A percentile compares a stretch with the other conserved stretches of the same genome.
Evolutionary conservation across 2,888 invertebrate species (phyloP).

Genomic region (Apamea sordens): DNA sequence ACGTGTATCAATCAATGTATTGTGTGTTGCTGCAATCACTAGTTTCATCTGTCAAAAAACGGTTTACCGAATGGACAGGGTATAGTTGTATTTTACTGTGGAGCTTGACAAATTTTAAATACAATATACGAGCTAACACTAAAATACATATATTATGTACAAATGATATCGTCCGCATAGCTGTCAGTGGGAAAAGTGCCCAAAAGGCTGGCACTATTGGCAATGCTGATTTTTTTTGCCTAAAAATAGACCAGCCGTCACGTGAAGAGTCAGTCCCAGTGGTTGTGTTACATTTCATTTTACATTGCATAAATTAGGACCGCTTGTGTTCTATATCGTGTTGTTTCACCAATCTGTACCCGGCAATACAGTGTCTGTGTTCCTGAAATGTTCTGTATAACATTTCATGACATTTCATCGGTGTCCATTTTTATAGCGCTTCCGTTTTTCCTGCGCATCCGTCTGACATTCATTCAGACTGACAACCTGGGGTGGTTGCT

Average conservation of each 20-base stretch:
- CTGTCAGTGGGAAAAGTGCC: neutral
- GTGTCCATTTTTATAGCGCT: neutral
- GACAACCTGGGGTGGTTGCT: too few relatives aligned
- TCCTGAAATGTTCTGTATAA: neutral
- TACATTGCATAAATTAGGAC: neutral
- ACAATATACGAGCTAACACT: too few relatives aligned
- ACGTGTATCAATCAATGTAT: too few relatives aligned
- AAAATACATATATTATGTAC: too few relatives aligned
- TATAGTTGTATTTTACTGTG: too few relatives aligned
- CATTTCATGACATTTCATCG: neutral
- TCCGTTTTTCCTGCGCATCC: too few relatives aligned
- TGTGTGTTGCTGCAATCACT: too few relatives aligned
- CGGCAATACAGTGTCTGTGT: neutral
- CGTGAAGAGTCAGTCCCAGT: neutral
- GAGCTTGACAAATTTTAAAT: too few relatives aligned
- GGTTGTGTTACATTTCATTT: neutral
- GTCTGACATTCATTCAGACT: too few relatives aligned
- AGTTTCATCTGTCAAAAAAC: too few relatives aligned
- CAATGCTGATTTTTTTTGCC: neutral
- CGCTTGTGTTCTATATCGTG: neutral
- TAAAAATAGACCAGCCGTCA: neutral
- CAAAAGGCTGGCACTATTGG: neutral
- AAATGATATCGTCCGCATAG: neutral
- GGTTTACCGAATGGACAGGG: too few relatives aligned
- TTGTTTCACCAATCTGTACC: neutral